Evolutionary conservation across 1,140 invertebrate species (phyloP).

Genomic region (Eciton burchellii): DNA sequence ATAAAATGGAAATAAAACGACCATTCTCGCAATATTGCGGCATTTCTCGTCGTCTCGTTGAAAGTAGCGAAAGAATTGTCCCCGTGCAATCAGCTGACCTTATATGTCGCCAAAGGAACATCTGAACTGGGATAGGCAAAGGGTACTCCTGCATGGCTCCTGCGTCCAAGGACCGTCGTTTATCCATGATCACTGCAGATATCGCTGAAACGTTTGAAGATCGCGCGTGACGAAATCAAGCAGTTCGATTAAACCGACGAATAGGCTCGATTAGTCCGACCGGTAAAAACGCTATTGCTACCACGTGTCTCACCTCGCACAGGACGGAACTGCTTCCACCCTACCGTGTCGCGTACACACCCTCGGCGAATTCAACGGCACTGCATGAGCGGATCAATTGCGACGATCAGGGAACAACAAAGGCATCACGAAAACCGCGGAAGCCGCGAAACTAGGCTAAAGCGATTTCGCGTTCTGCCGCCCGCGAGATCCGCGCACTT

Average conservation of each 20-base stretch:
- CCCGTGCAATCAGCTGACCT: constrained; percentile 86
- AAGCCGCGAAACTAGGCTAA: not conserved
- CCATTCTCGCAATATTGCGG: not conserved
- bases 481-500: not conserved
- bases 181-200: constrained; percentile 76
- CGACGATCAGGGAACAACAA: not conserved
- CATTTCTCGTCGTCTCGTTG: not conserved
- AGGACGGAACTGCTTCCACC: constrained; percentile 21
- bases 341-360: constrained; percentile 23
- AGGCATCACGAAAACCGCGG: not conserved
- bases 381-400: constrained; percentile 27
- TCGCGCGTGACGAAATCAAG: not conserved
- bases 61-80: not conserved
- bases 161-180: constrained; percentile 83
- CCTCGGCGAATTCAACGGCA: constrained; percentile 7
- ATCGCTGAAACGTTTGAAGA: constrained; percentile 46
- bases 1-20: constrained; percentile 24
- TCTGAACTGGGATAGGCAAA: constrained; percentile 98
- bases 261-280: constrained; percentile 7
- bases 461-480: not conserved
- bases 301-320: constrained; percentile 67
- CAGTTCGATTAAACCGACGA: not conserved
- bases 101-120: constrained; percentile 98
- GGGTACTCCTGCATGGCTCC: constrained; percentile 89
- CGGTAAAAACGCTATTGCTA: not conserved